phyloP scores from a whole-genome alignment of 2,797 vertebrate species.

The Epinephelus malabaricus region DNA sequence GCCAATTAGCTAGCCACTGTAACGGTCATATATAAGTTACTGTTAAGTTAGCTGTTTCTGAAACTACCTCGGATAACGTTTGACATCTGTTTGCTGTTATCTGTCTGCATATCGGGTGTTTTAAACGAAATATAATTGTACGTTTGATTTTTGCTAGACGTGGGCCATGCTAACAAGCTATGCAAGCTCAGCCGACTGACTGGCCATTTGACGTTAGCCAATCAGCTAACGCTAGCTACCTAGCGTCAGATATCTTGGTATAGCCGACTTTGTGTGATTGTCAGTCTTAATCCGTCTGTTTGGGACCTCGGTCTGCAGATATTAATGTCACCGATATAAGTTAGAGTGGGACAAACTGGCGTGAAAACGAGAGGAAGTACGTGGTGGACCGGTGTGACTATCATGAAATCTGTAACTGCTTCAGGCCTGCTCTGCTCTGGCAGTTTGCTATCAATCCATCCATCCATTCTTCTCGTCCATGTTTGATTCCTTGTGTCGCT shows the following conservation, averaged over 20 bases:
- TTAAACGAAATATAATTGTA: accelerated
- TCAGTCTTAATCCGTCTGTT: background rate
- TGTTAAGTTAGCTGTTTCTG: background rate
- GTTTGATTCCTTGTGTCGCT: background rate
- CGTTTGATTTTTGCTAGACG: background rate
- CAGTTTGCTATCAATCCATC: conserved; percentile 34
- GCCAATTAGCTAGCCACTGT: conserved; percentile 49
- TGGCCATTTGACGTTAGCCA: conserved; percentile 45
- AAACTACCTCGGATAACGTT: accelerated
- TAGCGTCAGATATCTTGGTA: background rate
- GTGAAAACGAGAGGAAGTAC: background rate
- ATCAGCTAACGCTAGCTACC: conserved; percentile 54
- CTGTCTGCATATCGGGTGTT: accelerated
- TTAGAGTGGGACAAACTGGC: background rate
- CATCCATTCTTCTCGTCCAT: conserved; percentile 1
- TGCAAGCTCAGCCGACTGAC: conserved; percentile 4
- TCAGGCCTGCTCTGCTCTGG: conserved; percentile 57
- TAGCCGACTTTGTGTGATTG: conserved; percentile 9
- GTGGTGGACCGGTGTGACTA: conserved; percentile 39
- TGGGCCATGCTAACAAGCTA: conserved; percentile 14
- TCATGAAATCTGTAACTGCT: conserved; percentile 67
- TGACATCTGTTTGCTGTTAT: no score
- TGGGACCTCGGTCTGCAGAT: background rate
- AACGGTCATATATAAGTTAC: background rate
- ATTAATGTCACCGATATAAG: accelerated